phyloP scores from a whole-genome alignment of 2,113 vertebrate species.

The Platysternon megacephalum region DNA sequence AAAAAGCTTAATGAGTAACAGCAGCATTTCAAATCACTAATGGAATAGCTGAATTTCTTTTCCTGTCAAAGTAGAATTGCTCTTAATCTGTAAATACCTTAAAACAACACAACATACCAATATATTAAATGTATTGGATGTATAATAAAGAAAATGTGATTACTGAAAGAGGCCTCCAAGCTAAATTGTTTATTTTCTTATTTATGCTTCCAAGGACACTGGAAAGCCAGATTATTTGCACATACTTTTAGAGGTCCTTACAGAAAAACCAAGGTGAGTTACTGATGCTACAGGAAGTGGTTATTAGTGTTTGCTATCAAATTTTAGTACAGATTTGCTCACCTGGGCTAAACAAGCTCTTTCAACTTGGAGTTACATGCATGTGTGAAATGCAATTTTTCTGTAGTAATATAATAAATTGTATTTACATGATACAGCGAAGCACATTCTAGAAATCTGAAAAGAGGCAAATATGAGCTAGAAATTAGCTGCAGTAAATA shows the following conservation, averaged over 20 bases:
- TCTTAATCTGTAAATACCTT: not conserved
- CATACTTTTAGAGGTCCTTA: not conserved
- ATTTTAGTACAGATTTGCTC: not conserved
- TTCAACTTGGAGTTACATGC: not conserved
- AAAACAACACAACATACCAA: not conserved
- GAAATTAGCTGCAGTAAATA: not conserved
- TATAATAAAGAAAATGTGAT: not conserved
- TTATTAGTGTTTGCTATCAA: not conserved
- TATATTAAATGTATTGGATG: not conserved
- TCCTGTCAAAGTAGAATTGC: not conserved
- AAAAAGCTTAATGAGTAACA: not conserved
- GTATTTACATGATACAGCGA: not conserved
- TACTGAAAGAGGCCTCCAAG: not conserved
- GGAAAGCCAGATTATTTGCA: not conserved
- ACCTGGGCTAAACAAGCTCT: not conserved
- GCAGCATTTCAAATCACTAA: not conserved
- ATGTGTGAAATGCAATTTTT: not conserved
- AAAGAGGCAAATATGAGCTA: not conserved
- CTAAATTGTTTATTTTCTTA: conserved; percentile 12
- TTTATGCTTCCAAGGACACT: conserved; percentile 9
- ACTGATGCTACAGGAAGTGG: not conserved
- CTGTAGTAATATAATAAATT: not conserved
- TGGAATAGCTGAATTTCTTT: not conserved
- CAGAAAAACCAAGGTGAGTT: not conserved
- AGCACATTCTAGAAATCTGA: not conserved